Evolutionary conservation across 2,888 invertebrate species (phyloP).

Genomic region (Diplazon laetatorius): DNA sequence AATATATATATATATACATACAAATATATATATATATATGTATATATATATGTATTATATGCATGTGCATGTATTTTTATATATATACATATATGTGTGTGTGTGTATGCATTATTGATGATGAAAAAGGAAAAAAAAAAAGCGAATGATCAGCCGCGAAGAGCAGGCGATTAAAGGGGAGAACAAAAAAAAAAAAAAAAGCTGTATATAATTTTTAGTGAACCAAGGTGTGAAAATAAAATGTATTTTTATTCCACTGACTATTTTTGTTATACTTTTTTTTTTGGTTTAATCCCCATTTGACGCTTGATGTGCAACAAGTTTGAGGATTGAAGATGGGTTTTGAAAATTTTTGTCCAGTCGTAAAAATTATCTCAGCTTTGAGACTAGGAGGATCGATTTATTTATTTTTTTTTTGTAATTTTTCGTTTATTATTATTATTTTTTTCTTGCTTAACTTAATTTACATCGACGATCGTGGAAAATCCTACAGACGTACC

Average conservation of each 20-base stretch:
- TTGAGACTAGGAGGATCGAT: too few relatives aligned
- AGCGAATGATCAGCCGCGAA: slow-evolving; percentile 36
- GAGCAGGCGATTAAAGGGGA: slow-evolving; percentile 51
- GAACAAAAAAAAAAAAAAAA: slow-evolving; percentile 63
- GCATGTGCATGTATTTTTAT: too few relatives aligned
- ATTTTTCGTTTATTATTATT: slow-evolving; percentile 12
- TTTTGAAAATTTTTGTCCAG: too few relatives aligned
- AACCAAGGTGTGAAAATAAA: slow-evolving; percentile 82
- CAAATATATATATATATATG: slow-evolving; percentile 64
- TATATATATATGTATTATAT: too few relatives aligned
- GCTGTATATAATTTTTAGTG: slow-evolving; percentile 82
- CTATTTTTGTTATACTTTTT: slow-evolving; percentile 20
- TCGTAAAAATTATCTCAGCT: too few relatives aligned
- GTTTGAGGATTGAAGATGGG: too few relatives aligned
- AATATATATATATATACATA: slow-evolving; percentile 68
- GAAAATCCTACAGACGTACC: slow-evolving; percentile 16
- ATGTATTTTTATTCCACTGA: slow-evolving; percentile 82
- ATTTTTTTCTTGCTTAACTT: too few relatives aligned
- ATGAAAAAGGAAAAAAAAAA: slow-evolving; percentile 71
- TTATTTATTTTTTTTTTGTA: neutral
- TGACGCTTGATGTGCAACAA: too few relatives aligned
- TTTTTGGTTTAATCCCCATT: neutral
- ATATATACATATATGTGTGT: slow-evolving; percentile 51
- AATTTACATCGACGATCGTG: too few relatives aligned
- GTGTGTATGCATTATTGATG: slow-evolving; percentile 73